Evolutionary conservation across 1,140 invertebrate genomes (phyloP).

Genomic region (Lordiphosa clarofinis): DNA sequence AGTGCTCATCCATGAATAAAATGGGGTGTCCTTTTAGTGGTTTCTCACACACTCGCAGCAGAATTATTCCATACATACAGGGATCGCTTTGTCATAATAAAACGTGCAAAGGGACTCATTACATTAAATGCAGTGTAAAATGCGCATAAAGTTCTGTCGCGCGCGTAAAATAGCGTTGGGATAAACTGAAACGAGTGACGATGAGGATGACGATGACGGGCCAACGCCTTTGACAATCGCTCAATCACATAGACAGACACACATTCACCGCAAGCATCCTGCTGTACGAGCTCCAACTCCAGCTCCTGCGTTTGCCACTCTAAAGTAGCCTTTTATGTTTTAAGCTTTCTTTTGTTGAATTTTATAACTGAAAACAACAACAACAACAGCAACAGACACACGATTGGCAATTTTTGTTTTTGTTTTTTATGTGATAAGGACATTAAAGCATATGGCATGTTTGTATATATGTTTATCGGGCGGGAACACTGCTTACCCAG

Average conservation of each 20-base stretch:
- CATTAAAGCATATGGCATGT: too few species aligned
- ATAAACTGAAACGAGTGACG: conserved; percentile 6
- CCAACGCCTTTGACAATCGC: conserved; percentile 12
- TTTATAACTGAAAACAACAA: conserved; percentile 14
- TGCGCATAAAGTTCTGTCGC: conserved; percentile 30
- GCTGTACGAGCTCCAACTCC: conserved; percentile 3
- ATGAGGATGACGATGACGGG: conserved; percentile 8
- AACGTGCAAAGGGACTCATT: conserved; percentile 34
- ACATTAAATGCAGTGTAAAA: conserved; percentile 46
- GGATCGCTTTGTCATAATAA: conserved; percentile 9
- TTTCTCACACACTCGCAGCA: too few species aligned
- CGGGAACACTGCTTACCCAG: too few species aligned
- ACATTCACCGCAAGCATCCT: conserved; percentile 6
- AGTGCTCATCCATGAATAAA: too few species aligned
- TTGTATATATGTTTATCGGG: too few species aligned
- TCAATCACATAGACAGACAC: conserved; percentile 11
- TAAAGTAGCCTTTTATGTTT: conserved; percentile 16
- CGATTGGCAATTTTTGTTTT: neutral
- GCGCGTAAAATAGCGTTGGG: conserved; percentile 11
- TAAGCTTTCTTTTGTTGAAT: conserved; percentile 14
- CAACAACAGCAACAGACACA: neutral
- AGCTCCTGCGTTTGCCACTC: conserved; percentile 1
- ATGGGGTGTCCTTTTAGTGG: too few species aligned
- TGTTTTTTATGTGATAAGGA: conserved; percentile 1
- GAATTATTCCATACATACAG: too few species aligned